Evolutionary conservation across 1,140 invertebrate species (phyloP).

Genomic region (Mamestra configurata): DNA sequence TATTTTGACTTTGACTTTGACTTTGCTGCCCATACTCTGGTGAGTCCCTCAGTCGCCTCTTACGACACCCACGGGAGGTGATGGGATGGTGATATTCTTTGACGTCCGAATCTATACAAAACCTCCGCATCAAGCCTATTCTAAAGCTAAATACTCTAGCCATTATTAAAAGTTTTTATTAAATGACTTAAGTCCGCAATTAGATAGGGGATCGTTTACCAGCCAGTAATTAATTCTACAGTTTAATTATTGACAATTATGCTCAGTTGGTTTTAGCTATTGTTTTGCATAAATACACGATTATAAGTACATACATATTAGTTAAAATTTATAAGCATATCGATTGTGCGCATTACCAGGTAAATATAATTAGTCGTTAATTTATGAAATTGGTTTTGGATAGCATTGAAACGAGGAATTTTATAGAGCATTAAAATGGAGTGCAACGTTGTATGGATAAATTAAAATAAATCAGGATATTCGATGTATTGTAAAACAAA

Average conservation of each 20-base stretch:
- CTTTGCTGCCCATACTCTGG: too few species aligned
- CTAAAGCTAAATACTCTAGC: background rate
- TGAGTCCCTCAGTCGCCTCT: too few species aligned
- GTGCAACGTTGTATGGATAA: too few species aligned
- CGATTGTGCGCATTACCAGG: background rate
- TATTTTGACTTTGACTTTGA: too few species aligned
- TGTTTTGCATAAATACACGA: constrained; percentile 16
- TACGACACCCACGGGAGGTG: too few species aligned
- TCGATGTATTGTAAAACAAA: too few species aligned
- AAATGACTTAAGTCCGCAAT: constrained; percentile 10
- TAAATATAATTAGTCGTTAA: background rate
- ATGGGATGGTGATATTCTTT: too few species aligned
- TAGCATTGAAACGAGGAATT: too few species aligned
- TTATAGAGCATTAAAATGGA: too few species aligned
- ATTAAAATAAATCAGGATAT: too few species aligned
- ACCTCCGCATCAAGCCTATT: too few species aligned
- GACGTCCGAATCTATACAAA: background rate
- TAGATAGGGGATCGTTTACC: constrained; percentile 16
- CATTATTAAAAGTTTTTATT: background rate
- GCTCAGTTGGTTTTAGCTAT: background rate
- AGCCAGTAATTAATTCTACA: background rate
- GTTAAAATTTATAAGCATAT: background rate
- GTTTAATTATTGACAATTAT: constrained; percentile 10
- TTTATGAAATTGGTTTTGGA: background rate
- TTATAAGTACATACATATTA: background rate